Evolutionary conservation across 2,797 vertebrate species (phyloP).

Genomic region (Chaetophractus vellerosus): DNA sequence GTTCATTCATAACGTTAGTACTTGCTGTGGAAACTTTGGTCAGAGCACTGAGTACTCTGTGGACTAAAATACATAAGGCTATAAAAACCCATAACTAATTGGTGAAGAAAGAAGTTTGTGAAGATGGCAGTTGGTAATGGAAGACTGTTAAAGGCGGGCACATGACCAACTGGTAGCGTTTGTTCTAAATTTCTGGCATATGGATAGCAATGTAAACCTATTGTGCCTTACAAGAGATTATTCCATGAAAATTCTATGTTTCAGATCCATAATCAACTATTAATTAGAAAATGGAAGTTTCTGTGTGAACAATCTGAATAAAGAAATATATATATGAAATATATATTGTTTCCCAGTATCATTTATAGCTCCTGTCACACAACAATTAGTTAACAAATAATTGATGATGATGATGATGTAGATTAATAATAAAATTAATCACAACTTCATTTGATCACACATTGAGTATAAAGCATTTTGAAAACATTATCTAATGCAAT

Average conservation of each 20-base stretch:
- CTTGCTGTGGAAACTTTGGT: conserved; percentile 5
- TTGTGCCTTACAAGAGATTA: neutral
- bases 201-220: neutral
- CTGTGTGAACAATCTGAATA: neutral
- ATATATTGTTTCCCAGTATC: neutral
- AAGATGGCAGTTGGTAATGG: neutral
- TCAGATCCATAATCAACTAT: neutral
- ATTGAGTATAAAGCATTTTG: neutral
- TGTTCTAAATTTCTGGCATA: neutral
- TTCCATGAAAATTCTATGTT: neutral
- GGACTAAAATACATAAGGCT: neutral
- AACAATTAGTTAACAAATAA: neutral
- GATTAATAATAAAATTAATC: neutral
- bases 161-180: neutral
- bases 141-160: neutral
- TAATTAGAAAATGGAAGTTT: neutral
- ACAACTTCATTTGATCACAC: neutral
- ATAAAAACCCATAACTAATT: neutral
- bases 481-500: neutral
- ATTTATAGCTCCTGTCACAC: neutral
- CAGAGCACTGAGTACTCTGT: neutral
- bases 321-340: neutral
- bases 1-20: neutral
- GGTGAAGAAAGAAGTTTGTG: neutral
- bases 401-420: neutral